Conservation (phyloP, 2,888 invertebrate species). For the Andricus quercusramuli region DNA sequence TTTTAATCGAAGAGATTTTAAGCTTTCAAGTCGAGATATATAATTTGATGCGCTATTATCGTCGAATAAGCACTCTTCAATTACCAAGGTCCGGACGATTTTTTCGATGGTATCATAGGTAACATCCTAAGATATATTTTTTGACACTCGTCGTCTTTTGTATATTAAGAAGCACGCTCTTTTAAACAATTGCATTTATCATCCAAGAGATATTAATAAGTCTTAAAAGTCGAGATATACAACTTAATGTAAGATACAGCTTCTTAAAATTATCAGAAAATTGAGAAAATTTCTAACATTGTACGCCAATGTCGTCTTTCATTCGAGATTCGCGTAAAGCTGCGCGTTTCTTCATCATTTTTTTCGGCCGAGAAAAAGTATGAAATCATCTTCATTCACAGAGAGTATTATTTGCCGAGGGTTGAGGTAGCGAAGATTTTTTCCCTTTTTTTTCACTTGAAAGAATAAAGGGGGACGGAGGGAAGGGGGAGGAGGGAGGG, state of each 20-base stretch:
- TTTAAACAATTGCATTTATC: no score
- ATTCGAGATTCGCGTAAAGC: background rate
- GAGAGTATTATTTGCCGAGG: conserved; percentile 5
- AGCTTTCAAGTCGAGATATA: no score
- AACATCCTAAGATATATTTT: no score
- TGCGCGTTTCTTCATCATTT: background rate
- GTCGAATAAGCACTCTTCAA: background rate
- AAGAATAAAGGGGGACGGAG: background rate
- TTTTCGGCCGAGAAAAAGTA: background rate
- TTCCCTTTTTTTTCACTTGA: background rate
- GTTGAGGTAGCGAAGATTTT: conserved; percentile 4
- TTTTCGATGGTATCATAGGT: no score
- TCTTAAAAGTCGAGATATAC: no score
- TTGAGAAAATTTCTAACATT: background rate
- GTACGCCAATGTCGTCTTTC: background rate
- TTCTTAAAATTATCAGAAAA: background rate
- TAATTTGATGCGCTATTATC: background rate
- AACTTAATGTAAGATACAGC: background rate
- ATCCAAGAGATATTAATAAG: no score
- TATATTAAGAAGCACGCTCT: no score
- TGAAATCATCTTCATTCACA: conserved; percentile 23
- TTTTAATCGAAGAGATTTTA: no score
- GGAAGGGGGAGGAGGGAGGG: conserved; percentile 43
- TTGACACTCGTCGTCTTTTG: no score
- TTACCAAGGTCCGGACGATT: no score